A percentile compares a stretch with the other conserved stretches of the same genome.
These are phyloP conservation scores for Automeris io DNA, from an alignment of 2,888 invertebrate species.

Conservation along the genomic window DNA sequence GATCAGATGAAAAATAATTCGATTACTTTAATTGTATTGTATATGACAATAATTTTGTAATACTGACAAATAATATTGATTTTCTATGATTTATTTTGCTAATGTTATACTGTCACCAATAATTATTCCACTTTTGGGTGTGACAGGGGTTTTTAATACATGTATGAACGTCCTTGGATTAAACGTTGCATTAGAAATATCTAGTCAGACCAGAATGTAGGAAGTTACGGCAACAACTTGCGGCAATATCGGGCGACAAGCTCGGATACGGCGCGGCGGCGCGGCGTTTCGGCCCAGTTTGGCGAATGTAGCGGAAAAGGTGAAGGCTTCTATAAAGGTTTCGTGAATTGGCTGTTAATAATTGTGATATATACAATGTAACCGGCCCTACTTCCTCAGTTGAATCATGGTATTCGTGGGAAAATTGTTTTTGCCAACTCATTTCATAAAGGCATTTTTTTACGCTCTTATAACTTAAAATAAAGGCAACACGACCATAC, in stretches of 20 bases:
- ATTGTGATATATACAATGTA: conserved; percentile 12
- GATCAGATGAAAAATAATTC: too few species aligned
- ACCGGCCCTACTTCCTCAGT: background rate
- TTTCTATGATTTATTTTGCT: too few species aligned
- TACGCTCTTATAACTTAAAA: too few species aligned
- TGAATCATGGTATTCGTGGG: background rate
- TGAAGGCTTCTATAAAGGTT: conserved; percentile 38
- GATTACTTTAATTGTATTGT: too few species aligned
- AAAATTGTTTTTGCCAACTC: background rate
- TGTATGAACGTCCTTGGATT: background rate
- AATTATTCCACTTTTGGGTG: too few species aligned
- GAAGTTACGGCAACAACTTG: background rate
- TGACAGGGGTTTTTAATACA: too few species aligned
- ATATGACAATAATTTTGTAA: too few species aligned
- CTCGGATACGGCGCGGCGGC: too few species aligned
- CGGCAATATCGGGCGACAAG: background rate
- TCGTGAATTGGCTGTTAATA: conserved; percentile 15
- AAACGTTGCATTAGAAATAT: background rate
- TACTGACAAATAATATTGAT: too few species aligned
- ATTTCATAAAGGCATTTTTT: too few species aligned
- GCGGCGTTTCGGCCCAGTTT: conserved; percentile 33
- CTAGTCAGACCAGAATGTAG: background rate
- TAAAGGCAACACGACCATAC: too few species aligned
- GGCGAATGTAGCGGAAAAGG: conserved; percentile 35
- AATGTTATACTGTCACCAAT: too few species aligned